phyloP scores from a whole-genome alignment of 2,113 vertebrate species.

The Hypanus sabinus region DNA sequence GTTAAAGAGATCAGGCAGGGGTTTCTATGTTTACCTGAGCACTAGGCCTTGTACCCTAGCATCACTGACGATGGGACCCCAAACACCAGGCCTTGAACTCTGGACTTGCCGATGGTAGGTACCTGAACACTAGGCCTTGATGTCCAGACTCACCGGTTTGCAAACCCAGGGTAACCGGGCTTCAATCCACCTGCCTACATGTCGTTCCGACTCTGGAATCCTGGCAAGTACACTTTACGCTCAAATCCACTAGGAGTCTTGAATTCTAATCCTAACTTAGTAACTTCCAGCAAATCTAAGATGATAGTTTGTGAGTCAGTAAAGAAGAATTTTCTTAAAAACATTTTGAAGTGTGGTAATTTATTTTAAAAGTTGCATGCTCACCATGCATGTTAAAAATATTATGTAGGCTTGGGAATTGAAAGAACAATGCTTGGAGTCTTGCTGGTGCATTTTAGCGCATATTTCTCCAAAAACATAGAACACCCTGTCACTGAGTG shows the following conservation, averaged over 20 bases:
- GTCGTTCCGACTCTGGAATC: too few species aligned
- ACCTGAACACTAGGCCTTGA: too few species aligned
- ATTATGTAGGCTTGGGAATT: conserved; percentile 22
- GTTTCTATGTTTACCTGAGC: too few species aligned
- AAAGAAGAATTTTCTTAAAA: background rate
- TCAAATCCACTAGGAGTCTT: background rate
- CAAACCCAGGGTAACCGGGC: too few species aligned
- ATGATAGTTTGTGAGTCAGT: background rate
- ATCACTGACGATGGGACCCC: too few species aligned
- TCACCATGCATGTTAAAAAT: conserved; percentile 27
- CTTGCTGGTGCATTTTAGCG: background rate
- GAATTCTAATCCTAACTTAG: background rate
- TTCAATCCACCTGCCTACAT: too few species aligned
- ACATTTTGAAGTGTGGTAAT: background rate
- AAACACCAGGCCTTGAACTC: too few species aligned
- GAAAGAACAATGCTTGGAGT: conserved; percentile 20
- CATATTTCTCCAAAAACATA: conserved; percentile 30
- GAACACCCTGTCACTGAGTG: conserved; percentile 16
- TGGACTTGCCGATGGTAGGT: too few species aligned
- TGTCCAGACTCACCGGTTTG: too few species aligned
- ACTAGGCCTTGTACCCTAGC: too few species aligned
- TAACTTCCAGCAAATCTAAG: background rate
- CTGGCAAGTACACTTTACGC: background rate
- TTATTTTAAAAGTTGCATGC: conserved; percentile 6
- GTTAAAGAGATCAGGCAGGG: too few species aligned